Base-by-base conservation (phyloP, 2,113 vertebrate genomes). In the Corynorhinus townsendii region DNA sequence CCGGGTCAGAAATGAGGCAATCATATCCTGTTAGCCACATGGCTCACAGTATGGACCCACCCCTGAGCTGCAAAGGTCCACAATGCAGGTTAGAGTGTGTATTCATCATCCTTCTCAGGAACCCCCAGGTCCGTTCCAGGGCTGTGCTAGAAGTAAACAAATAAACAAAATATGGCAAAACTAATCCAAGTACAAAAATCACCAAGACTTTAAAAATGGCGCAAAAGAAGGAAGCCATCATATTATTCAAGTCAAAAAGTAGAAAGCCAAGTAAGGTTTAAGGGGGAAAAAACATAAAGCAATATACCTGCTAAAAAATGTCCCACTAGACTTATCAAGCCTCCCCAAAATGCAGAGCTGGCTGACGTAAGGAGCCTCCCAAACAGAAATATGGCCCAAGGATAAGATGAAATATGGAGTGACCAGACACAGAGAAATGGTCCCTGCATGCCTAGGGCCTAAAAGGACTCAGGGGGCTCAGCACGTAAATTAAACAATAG, bases 401-500 rank as follows among this genome's bases (percentile, higher is more conserved):
- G 83, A 85, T 12, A 82, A 38, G 11, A 79, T 80, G 19, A 95
- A 93, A 86, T 71, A 66, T 7, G 81, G 92, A 89, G 56, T 43
- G 64, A 45, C 47, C 92, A 90, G 84, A 83, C 79, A 82, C 47
- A 68, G 69, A 89, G 38, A 93, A 82, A 79, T 0, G 3, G 15
- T 56, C 26, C 22, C 47, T 81, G 38, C 14, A 66, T 69, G 81
- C 82, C 49, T 35, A 19, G 4, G 69, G 68, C 69, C 56, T 81
- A 56, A 93, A 90, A 94, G 35, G 68, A 96, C 95, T 88, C 79
- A 24, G 69, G 47, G 24, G 93, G 9, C 81, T 19, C 90, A 52
- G 84, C 84, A 86, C 43, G 83, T 95, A 95, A 90, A 95, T 91
- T 97, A 94, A 96, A 91, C 95, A 95, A 94, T 66, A 95, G 86